Evolutionary conservation across 2,113 vertebrate genomes (phyloP).

Genomic region (Empidonax alnorum): DNA sequence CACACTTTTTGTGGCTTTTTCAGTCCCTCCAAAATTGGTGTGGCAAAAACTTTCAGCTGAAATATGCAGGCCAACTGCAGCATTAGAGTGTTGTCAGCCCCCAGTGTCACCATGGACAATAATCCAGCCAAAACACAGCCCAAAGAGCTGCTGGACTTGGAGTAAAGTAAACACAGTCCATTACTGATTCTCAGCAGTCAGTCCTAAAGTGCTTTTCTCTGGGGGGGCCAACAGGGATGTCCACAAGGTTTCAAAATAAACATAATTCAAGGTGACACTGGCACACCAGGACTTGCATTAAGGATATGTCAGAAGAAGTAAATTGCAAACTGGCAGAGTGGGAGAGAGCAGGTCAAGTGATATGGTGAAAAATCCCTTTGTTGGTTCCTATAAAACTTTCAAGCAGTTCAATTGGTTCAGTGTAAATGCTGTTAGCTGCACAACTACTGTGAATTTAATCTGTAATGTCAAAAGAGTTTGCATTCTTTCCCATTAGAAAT

Average conservation of each 20-base stretch:
- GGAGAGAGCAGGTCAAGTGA: neutral
- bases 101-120: neutral
- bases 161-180: slow-evolving; percentile 27
- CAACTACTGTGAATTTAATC: neutral
- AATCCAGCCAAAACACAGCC: neutral
- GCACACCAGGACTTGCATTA: slow-evolving; percentile 47
- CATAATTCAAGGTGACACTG: slow-evolving; percentile 52
- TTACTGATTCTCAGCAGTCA: neutral
- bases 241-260: slow-evolving; percentile 48
- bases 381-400: neutral
- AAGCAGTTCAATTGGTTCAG: slow-evolving; percentile 4
- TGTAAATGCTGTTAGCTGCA: slow-evolving; percentile 1
- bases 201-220: slow-evolving; percentile 6
- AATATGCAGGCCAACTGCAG: neutral
- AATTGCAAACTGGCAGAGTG: neutral
- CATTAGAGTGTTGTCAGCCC: neutral
- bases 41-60: neutral
- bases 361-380: neutral
- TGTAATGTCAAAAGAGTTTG: neutral
- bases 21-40: neutral
- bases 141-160: neutral
- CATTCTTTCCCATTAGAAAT: slow-evolving; percentile 4
- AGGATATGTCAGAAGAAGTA: slow-evolving; percentile 29
- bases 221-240: neutral
- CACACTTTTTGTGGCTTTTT: neutral